Evolutionary conservation across 2,888 invertebrate genomes (phyloP).

Genomic region (Drosophila neoperkinsi): DNA sequence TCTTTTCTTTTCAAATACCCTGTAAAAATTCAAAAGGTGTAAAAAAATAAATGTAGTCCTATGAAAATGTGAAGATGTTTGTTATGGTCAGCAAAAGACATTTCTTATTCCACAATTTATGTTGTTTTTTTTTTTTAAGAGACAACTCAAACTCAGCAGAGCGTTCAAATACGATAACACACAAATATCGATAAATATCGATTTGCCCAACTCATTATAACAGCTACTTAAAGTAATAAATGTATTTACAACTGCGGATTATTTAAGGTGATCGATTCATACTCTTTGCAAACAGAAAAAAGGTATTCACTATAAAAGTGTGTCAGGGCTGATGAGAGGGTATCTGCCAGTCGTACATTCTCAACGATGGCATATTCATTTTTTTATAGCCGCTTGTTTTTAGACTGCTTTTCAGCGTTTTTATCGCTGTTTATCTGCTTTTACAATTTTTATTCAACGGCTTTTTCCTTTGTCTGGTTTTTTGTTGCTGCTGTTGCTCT

Average conservation of each 20-base stretch:
- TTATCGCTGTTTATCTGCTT: slow-evolving; percentile 21
- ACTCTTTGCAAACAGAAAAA: background rate
- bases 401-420: slow-evolving; percentile 11
- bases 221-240: background rate
- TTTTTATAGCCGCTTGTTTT: slow-evolving; percentile 5
- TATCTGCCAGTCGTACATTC: background rate
- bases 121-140: background rate
- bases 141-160: background rate
- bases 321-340: background rate
- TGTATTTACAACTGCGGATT: too few relatives aligned
- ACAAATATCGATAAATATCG: background rate
- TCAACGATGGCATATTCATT: background rate
- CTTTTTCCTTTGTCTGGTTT: slow-evolving; percentile 15
- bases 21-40: background rate
- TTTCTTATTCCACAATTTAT: background rate
- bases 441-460: slow-evolving; percentile 30
- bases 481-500: slow-evolving; percentile 2
- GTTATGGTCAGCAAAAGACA: background rate
- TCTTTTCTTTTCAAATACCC: background rate
- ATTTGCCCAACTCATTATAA: background rate
- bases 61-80: background rate
- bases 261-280: background rate
- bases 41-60: background rate
- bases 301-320: background rate
- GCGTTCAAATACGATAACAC: background rate